Base-by-base conservation (phyloP, 2,888 invertebrate species). In the Neria commutata region DNA sequence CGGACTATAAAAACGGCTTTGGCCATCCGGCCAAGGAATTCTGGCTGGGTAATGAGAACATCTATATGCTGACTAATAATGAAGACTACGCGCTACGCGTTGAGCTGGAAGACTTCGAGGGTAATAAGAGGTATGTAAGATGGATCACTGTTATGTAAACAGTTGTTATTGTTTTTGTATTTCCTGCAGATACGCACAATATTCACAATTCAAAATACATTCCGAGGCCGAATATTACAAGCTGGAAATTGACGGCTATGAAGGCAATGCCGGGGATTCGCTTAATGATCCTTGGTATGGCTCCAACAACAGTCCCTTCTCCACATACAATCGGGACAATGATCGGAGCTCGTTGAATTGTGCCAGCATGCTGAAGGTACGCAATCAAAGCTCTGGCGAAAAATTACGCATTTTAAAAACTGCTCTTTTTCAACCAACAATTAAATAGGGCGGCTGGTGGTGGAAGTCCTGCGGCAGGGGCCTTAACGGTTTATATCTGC, bases 281-380 rank as follows among this genome's bases (percentile, higher is more conserved):
- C 84, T 95, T 50, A 94, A 94, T 79, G 94, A 95, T 83, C 94
- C 94, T 14, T 95, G 94, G 94, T 94, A 94, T 77, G 94, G 94
- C 48, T 93, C 93, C 63, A 94, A 94, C 81, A 93, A 94, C 83
- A 94, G 94, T 80, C 94, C 94, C 37, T 94, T 95, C 85, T 94
- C 94, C 5, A 94, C 94, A 2, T 94, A 94, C 75, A 94, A 95
- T 85, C 90, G 94, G 78, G 94, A 94, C 77, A 94, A 95, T 78
- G 94, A 95, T 81, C 84, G 94, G 72, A 94, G 94, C 42, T 94
- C 93, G 62, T 83, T 94, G 70, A 95, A 95, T 80, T 94, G 94
- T 77, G 94, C 94, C 21, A 94, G 94, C 16, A 94, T 94, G 94
- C 84, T 95, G 67, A 94, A 94, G 83, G 82, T 82, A n/a, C 6